Evolutionary conservation across 2,888 invertebrate genomes (phyloP), one percentile per base, ranked within the genome.

Genomic region (Dryadula phaetusa): DNA sequence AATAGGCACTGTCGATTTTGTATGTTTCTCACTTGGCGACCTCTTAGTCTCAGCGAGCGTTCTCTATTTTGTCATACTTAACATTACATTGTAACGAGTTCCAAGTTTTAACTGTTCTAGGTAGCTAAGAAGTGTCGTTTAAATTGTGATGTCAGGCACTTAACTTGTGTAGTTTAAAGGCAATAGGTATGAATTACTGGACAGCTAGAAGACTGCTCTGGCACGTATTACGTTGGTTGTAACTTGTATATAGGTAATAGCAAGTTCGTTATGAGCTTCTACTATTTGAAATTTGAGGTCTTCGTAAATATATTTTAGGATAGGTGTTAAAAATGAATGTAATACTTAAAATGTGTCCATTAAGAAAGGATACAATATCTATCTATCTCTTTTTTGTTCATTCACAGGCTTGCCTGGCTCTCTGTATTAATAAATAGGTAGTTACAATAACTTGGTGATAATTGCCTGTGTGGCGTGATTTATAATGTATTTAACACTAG

Each of bases 121-220:
- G 56, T 64, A 64, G 47, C 5, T 20, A 28, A 16, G 53, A 20
- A 25, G 20, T 22, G 20, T 44, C 16, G 32, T 54, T 46, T 32
- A 60, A 40, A 20, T n/a, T 32, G 32, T 63, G 62, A 62, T 62
- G 63, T 22, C 53, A 44, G 63, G 54, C 12, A 53, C 53, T 63
- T 63, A 42, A 63, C 40, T 56, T 22, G 56, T 16, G n/a, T 40
- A 25, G 22, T 22, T 40, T 56, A 56, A 16, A 56, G 22, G 40
- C 40, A 40, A 12, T 56, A 40, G 4, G 37, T 40, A 56, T 25
- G 25, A n/a, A 56, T 25, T 40, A 40, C n/a, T 56, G 5, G 32
- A 16, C 52, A 52, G 12, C 52, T 16, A 32, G 28, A 49, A 28
- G 28, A 28, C 4, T 0, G 6, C 28, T 52, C 52, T 52, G 16